These are phyloP conservation scores for Fabriciana adippe DNA, from an alignment of 2,888 invertebrate genomes.

Conservation along the genomic window DNA sequence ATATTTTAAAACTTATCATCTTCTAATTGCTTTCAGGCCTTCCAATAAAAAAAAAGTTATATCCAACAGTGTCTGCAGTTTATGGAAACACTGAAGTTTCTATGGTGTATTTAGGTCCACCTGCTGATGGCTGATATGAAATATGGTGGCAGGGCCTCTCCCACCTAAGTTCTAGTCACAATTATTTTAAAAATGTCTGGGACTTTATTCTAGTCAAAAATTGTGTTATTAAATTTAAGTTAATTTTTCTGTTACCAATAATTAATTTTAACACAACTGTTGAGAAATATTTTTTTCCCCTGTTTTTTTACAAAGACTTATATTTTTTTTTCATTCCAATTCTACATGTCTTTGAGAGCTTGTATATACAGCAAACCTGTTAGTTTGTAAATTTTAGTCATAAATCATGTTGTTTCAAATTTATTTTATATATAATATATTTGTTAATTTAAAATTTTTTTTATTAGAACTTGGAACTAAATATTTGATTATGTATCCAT, in stretches of 20 bases:
- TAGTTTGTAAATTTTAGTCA: too few relatives aligned
- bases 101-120: slow-evolving; percentile 98
- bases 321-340: too few relatives aligned
- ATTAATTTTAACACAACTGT: too few relatives aligned
- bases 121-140: slow-evolving; percentile 93
- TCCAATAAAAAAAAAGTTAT: slow-evolving; percentile 92
- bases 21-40: slow-evolving; percentile 83
- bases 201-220: slow-evolving; percentile 2
- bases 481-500: too few relatives aligned
- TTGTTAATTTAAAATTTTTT: too few relatives aligned
- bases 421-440: too few relatives aligned
- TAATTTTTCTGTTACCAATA: not conserved
- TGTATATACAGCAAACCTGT: too few relatives aligned
- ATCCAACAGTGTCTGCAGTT: slow-evolving; percentile 98
- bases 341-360: too few relatives aligned
- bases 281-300: too few relatives aligned
- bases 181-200: not conserved
- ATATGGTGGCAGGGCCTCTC: not conserved
- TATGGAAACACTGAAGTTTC: slow-evolving; percentile 99
- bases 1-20: not conserved
- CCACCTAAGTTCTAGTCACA: slow-evolving; percentile 2
- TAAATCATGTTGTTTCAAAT: too few relatives aligned
- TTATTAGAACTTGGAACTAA: too few relatives aligned
- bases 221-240: not conserved
- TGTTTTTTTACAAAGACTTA: too few relatives aligned